Evolutionary conservation across 2,797 vertebrate genomes (phyloP).

Genomic region (Tympanoctomys barrerae): DNA sequence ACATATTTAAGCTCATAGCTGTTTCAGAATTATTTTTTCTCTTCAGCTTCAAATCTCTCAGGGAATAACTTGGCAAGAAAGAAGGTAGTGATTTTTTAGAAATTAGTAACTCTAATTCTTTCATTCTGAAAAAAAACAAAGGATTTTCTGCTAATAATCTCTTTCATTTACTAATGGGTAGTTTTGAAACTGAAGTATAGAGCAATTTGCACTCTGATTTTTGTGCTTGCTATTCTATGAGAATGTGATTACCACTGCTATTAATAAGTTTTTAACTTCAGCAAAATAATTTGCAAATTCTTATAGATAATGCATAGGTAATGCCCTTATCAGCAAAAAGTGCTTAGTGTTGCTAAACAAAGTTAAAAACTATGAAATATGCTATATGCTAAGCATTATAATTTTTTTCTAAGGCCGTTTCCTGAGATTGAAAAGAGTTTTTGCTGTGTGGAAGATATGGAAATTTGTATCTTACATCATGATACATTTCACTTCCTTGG

Average conservation of each 20-base stretch:
- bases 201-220: constrained; percentile 65
- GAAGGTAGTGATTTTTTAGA: constrained; percentile 50
- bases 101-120: constrained; percentile 67
- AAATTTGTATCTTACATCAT: constrained; percentile 79
- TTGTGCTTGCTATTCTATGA: constrained; percentile 48
- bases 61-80: constrained; percentile 61
- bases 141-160: constrained; percentile 67
- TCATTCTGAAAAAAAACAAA: constrained; percentile 64
- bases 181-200: constrained; percentile 59
- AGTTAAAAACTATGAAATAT: constrained; percentile 63
- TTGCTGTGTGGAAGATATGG: constrained; percentile 74
- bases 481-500: constrained; percentile 77
- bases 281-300: constrained; percentile 73
- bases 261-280: constrained; percentile 68
- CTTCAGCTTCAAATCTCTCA: constrained; percentile 46
- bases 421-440: constrained; percentile 34
- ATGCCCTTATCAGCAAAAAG: constrained; percentile 66
- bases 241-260: constrained; percentile 19
- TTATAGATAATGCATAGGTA: constrained; percentile 56
- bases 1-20: constrained; percentile 4
- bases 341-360: constrained; percentile 65
- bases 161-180: constrained; percentile 54
- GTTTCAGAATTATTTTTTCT: constrained; percentile 55
- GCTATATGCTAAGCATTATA: constrained; percentile 52
- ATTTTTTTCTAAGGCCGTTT: constrained; percentile 62